Percentiles rank a stretch among this genome's conserved stretches.
Evolutionary conservation across 2,797 vertebrate species (phyloP).

Genomic region (Heterohyrax brucei): DNA sequence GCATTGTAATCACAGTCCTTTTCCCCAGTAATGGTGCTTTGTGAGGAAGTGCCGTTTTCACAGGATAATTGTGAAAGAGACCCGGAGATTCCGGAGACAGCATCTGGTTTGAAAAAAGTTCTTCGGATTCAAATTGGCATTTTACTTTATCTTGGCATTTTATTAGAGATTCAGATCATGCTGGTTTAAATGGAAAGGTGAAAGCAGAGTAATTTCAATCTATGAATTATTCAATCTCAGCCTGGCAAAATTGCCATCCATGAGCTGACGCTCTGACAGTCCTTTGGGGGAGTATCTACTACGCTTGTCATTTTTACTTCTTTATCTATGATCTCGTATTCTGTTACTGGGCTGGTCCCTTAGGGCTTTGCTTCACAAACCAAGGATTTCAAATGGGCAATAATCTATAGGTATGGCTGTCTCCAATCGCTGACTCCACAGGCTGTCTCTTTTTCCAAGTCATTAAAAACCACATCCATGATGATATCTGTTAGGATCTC

Average conservation of each 20-base stretch:
- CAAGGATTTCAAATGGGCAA: constrained; percentile 91
- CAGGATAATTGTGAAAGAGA: constrained; percentile 91
- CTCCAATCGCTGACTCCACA: constrained; percentile 90
- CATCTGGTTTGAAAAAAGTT: constrained; percentile 93
- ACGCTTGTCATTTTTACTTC: constrained; percentile 96
- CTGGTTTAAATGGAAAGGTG: constrained; percentile 94
- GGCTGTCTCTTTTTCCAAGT: constrained; percentile 89
- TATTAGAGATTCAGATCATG: constrained; percentile 94
- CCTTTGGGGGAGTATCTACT: constrained; percentile 94
- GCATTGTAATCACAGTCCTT: constrained; percentile 92
- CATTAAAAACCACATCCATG: constrained; percentile 91
- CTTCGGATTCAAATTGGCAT: constrained; percentile 93
- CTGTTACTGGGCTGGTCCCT: constrained; percentile 93
- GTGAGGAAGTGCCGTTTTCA: constrained; percentile 91
- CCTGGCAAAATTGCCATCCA: constrained; percentile 92
- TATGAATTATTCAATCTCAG: constrained; percentile 96
- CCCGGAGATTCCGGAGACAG: constrained; percentile 89
- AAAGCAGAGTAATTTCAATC: constrained; percentile 95
- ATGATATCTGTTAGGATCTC: constrained; percentile 89
- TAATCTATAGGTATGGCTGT: constrained; percentile 89
- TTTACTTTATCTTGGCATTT: constrained; percentile 93
- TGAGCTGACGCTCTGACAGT: constrained; percentile 93
- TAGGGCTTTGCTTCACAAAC: constrained; percentile 93
- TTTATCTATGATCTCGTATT: constrained; percentile 94
- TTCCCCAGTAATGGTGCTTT: constrained; percentile 91